Base-by-base conservation (phyloP, 2,113 vertebrate species). In the Triplophysa tibetana region DNA sequence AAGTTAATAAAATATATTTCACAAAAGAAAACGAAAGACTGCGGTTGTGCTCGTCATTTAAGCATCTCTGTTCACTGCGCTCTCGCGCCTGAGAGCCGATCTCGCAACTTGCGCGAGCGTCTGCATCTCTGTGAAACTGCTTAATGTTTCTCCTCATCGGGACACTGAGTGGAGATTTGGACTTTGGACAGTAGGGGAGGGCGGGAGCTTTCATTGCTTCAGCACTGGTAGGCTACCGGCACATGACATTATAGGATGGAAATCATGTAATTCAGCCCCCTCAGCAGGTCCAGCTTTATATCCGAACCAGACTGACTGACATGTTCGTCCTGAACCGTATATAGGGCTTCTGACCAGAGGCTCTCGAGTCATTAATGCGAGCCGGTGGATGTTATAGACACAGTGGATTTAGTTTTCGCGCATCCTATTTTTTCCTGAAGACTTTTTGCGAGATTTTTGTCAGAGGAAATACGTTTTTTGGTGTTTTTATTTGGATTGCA, bases 221-320 rank as follows among this genome's bases (percentile, higher is more conserved):
- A 63, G 29, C 33, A 74, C 41, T 86, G 88, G 89, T 90, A 89
- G 38, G 52, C n/a, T 73, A 38, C 64, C 75, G 62, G 88, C 87
- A 79, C 87, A 89, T 89, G 81, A 89, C 83, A 86, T 81, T 87
- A 85, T 88, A 86, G 86, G 90, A 92, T 90, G 87, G 89, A 86
- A 87, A 88, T 90, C 91, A 78, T 93, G 94, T 94, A 93, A 94
- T 82, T 77, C 61, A 85, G 86, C 86, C 83, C 82, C 88, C 88
- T 89, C 89, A 81, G 84, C 82, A 85, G 84, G 86, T 81, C 77
- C 85, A 86, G 83, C 85, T 85, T 86, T 87, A 86, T 81, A 87
- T 69, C 29, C 43, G 64, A 58, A 61, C 43, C 50, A 52, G 50
- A 52, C 69, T 93, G 94, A 94, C 84, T 93, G 95, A 94, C 94